Conservation (phyloP, 2,113 vertebrate species). For the Stigmatopora nigra region DNA sequence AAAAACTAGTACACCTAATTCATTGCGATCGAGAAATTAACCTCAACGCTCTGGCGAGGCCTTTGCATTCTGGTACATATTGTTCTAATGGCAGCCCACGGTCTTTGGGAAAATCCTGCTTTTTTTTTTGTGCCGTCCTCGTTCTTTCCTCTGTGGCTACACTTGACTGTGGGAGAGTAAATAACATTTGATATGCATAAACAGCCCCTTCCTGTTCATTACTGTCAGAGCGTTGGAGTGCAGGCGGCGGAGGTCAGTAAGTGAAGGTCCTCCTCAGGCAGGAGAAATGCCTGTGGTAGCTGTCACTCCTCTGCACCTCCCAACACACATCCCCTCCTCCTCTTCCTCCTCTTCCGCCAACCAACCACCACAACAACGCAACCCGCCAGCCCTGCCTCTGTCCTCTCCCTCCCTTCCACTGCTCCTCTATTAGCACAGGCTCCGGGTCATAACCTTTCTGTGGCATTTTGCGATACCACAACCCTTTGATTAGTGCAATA, state of each 20-base stretch:
- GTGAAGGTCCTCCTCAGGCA: slow-evolving; percentile 89
- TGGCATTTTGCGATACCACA: slow-evolving; percentile 89
- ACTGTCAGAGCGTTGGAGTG: slow-evolving; percentile 83
- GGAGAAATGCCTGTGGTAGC: slow-evolving; percentile 80
- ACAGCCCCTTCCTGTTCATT: slow-evolving; percentile 86
- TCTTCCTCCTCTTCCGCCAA: not conserved
- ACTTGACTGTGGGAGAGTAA: slow-evolving; percentile 82
- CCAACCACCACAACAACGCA: slow-evolving; percentile 23
- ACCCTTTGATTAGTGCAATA: slow-evolving; percentile 90
- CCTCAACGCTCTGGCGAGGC: slow-evolving; percentile 49
- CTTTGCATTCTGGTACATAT: slow-evolving; percentile 54
- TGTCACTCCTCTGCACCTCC: slow-evolving; percentile 78
- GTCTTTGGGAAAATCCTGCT: slow-evolving; percentile 56
- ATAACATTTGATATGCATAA: slow-evolving; percentile 82
- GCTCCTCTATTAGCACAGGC: slow-evolving; percentile 83
- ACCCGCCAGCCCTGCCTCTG: slow-evolving; percentile 23
- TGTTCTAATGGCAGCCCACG: slow-evolving; percentile 59
- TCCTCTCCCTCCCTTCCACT: slow-evolving; percentile 26
- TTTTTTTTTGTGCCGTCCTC: slow-evolving; percentile 27
- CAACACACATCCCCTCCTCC: slow-evolving; percentile 19
- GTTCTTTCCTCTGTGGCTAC: slow-evolving; percentile 55
- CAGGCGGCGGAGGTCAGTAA: slow-evolving; percentile 88
- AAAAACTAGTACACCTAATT: slow-evolving; percentile 49
- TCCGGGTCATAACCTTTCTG: slow-evolving; percentile 84
- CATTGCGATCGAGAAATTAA: slow-evolving; percentile 60